Conservation (phyloP, 2,113 vertebrate genomes). For the Hemiprocne comata region DNA sequence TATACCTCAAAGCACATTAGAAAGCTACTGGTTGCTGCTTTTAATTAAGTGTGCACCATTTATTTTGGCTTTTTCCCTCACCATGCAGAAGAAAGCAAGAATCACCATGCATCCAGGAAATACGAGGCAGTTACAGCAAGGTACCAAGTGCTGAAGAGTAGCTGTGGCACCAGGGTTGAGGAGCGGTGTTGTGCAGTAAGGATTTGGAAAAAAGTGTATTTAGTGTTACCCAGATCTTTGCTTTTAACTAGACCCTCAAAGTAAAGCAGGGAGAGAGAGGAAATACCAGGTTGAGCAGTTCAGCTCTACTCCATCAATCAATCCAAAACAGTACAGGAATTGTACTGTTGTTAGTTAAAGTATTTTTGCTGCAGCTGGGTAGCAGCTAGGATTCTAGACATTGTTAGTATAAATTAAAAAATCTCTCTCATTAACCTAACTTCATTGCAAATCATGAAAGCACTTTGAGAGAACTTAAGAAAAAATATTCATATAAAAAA, state of each 20-base stretch:
- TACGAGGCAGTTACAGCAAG: background rate
- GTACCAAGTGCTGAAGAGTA: background rate
- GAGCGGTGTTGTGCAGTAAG: fast-evolving
- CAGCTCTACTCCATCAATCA: background rate
- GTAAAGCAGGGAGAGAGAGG: no score
- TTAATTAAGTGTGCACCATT: fast-evolving
- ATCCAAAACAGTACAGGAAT: background rate
- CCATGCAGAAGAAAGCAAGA: background rate
- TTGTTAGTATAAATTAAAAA: background rate
- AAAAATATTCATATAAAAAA: background rate
- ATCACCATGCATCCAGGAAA: background rate
- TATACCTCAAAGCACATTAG: background rate
- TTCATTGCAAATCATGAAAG: background rate
- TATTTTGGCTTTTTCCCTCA: background rate
- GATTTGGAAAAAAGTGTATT: background rate
- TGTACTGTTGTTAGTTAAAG: background rate
- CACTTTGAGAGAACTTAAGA: background rate
- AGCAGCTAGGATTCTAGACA: background rate
- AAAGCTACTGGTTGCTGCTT: background rate
- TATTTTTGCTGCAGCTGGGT: background rate
- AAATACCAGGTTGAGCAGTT: background rate
- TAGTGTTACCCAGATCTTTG: background rate
- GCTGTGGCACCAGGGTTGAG: background rate
- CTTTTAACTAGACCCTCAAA: background rate
- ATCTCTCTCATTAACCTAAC: background rate